Percentiles rank a stretch among this genome's conserved stretches.
phyloP scores from a whole-genome alignment of 2,797 vertebrate genomes.

The Oryzias sinensis region DNA sequence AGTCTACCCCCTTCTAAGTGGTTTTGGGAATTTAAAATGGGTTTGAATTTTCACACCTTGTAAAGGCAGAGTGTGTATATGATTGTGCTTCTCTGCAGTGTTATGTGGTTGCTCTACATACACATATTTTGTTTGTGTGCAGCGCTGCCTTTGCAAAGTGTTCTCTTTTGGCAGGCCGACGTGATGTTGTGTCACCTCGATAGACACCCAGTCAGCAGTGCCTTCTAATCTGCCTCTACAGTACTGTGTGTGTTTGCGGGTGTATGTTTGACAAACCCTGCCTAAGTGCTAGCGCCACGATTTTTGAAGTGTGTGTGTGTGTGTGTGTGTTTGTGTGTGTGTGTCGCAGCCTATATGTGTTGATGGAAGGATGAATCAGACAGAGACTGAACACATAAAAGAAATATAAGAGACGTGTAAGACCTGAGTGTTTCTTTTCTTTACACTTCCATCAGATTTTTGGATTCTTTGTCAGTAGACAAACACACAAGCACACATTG shows the following conservation, averaged over 20 bases:
- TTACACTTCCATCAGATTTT: slow-evolving; percentile 53
- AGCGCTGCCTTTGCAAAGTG: slow-evolving; percentile 22
- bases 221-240: slow-evolving; percentile 61
- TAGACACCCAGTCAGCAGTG: slow-evolving; percentile 45
- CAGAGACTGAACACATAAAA: slow-evolving; percentile 19
- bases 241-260: slow-evolving; percentile 27
- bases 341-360: slow-evolving; percentile 16
- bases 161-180: slow-evolving; percentile 45
- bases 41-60: slow-evolving; percentile 37
- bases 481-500: slow-evolving; percentile 22
- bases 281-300: slow-evolving; percentile 22
- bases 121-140: slow-evolving; percentile 5
- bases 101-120: not conserved
- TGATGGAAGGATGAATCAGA: slow-evolving; percentile 31
- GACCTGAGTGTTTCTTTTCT: slow-evolving; percentile 28
- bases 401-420: slow-evolving; percentile 5
- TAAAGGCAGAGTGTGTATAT: slow-evolving; percentile 4
- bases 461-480: slow-evolving; percentile 43
- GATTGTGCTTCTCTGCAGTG: slow-evolving; percentile 26
- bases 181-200: slow-evolving; percentile 56
- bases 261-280: slow-evolving; percentile 10
- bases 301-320: slow-evolving; percentile 11
- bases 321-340: slow-evolving; percentile 3
- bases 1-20: slow-evolving; percentile 21
- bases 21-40: slow-evolving; percentile 24